These are phyloP conservation scores for Halcyon smyrnensis DNA, from an alignment of 2,797 vertebrate species.

Conservation along the genomic window DNA sequence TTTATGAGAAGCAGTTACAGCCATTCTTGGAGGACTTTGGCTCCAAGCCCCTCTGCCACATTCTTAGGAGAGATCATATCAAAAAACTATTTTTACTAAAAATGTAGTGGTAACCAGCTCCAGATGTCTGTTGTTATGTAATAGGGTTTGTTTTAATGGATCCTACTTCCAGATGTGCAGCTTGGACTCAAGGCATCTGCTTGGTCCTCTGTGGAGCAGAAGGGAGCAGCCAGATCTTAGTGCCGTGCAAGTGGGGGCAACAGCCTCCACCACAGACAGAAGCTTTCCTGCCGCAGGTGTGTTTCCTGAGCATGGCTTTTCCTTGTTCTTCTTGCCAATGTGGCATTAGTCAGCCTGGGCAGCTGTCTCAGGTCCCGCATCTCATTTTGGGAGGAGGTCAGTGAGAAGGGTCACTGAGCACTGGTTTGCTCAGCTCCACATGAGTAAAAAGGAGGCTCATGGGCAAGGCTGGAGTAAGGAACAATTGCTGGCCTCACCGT, in stretches of 20 bases:
- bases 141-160: slow-evolving; percentile 79
- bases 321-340: not conserved
- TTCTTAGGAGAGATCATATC: slow-evolving; percentile 81
- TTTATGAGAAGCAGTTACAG: slow-evolving; percentile 45
- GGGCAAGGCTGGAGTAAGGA: not conserved
- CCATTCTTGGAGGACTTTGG: slow-evolving; percentile 63
- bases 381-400: not conserved
- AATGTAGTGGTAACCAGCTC: slow-evolving; percentile 78
- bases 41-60: slow-evolving; percentile 68
- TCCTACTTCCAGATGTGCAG: slow-evolving; percentile 81
- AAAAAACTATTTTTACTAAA: slow-evolving; percentile 78
- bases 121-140: slow-evolving; percentile 84
- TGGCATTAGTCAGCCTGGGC: not conserved
- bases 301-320: not conserved
- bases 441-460: not conserved
- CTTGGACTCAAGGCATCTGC: slow-evolving; percentile 71
- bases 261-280: not conserved
- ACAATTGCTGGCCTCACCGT: not conserved
- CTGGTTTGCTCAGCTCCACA: not conserved
- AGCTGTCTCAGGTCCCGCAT: accelerated
- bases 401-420: not conserved
- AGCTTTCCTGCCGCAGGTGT: not conserved
- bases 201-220: slow-evolving; percentile 26
- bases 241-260: not conserved
- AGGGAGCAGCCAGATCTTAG: not conserved